These are phyloP conservation scores for Eospalax fontanierii DNA, from an alignment of 2,797 vertebrate species.

Conservation along the genomic window DNA sequence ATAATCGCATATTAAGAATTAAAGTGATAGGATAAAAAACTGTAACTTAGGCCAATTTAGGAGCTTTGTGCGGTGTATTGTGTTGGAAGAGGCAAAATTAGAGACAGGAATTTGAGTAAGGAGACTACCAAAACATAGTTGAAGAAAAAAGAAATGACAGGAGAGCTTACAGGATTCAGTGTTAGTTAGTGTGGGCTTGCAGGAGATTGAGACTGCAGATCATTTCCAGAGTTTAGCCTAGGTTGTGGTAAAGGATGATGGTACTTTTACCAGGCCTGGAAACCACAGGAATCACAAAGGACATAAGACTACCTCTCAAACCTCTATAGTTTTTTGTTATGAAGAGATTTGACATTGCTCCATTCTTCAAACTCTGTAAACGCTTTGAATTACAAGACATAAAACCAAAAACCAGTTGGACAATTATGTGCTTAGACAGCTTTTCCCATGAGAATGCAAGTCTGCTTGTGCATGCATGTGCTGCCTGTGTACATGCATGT, in stretches of 20 bases:
- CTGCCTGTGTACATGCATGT: neutral
- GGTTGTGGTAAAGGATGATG: slow-evolving; percentile 15
- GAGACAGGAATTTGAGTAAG: slow-evolving; percentile 44
- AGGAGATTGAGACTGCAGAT: slow-evolving; percentile 19
- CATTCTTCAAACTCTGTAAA: slow-evolving; percentile 59
- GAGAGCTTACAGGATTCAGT: neutral
- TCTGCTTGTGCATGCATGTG: neutral
- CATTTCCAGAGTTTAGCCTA: neutral
- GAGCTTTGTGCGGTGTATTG: neutral
- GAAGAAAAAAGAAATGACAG: neutral
- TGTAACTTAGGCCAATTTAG: neutral
- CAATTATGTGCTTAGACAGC: neutral
- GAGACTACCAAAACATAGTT: slow-evolving; percentile 26
- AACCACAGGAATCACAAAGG: neutral
- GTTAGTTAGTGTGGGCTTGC: neutral
- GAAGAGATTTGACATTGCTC: slow-evolving; percentile 3
- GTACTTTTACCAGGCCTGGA: neutral
- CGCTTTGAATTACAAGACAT: slow-evolving; percentile 52
- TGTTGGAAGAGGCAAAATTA: slow-evolving; percentile 17
- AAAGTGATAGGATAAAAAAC: slow-evolving; percentile 45
- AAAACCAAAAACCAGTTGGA: slow-evolving; percentile 16
- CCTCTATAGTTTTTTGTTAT: neutral
- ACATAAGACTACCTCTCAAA: neutral
- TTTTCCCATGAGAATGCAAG: neutral
- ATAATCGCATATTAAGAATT: no score